Conservation (phyloP, 2,888 invertebrate species). For the Yponomeuta plumbellus region DNA sequence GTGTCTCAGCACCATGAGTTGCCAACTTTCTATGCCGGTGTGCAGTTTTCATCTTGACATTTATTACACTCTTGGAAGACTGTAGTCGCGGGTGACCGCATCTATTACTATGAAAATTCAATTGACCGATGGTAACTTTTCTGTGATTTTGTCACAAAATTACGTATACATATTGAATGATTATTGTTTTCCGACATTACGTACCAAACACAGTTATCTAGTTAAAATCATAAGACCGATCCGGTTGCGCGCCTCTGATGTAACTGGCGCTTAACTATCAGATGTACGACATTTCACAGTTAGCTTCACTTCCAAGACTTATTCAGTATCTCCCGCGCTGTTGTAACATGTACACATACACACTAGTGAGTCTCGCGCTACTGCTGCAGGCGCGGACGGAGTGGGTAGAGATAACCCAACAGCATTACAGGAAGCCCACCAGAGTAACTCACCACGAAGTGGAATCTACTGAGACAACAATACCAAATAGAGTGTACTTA, state of each 20-base stretch:
- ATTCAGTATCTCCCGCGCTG: not conserved
- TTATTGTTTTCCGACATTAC: too few relatives aligned
- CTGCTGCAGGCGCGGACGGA: constrained; percentile 31
- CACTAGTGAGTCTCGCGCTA: not conserved
- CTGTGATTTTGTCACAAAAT: too few relatives aligned
- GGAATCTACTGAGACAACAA: not conserved
- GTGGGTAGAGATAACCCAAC: constrained; percentile 67
- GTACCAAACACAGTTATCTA: not conserved
- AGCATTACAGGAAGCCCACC: constrained; percentile 41
- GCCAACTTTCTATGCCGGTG: not conserved
- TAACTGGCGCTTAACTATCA: not conserved
- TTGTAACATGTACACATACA: not conserved
- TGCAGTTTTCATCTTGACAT: not conserved
- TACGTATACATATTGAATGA: too few relatives aligned
- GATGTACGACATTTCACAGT: constrained; percentile 1
- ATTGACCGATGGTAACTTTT: too few relatives aligned
- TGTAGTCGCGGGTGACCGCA: not conserved
- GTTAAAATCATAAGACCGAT: not conserved
- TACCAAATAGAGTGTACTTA: not conserved
- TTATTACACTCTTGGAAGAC: not conserved
- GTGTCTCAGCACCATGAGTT: not conserved
- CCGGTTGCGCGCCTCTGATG: not conserved
- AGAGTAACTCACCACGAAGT: constrained; percentile 25
- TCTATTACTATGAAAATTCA: not conserved
- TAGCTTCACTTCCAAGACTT: not conserved